Base-by-base conservation (phyloP, 2,113 vertebrate genomes). In the Epinephelus moara region DNA sequence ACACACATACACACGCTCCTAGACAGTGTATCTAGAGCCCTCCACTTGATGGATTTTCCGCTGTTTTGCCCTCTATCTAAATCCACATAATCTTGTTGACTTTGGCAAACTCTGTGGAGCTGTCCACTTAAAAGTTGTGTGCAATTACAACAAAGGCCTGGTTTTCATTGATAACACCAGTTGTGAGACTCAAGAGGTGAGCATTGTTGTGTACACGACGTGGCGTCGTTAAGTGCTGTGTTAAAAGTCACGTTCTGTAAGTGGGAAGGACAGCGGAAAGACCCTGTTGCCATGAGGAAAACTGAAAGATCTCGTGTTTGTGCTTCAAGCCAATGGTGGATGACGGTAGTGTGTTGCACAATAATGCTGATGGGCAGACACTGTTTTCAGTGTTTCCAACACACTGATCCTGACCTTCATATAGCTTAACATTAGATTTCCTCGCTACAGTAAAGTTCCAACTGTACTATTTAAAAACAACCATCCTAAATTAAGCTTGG, bases 61-160 rank as follows among this genome's bases (percentile, higher is more conserved):
- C 71, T 81, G 83, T 91, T 90, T 88, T 85, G 68, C 70, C 76
- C 73, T 82, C 56, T 47, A 27, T 78, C 67, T 67, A 66, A 90
- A 85, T 77, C 78, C 50, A 21, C 63, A 3, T 92, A 90, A 92
- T 92, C 81, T 85, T 89, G 85, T 90, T 93, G 78, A 87, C 91
- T 89, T 42, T 77, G 50, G 30, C 63, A 80, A 80, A 75, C 14
- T 18, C 27, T 1, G 61, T 52, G 55, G 72, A 81, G 76, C 68
- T 40, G 73, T 82, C 77, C 88, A 88, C 84, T 92, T 78, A 40
- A 77, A 79, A 10, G 23, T 75, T 88, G 60, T 88, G 75, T 87
- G 56, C 30, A 85, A 88, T 66, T 59, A 79, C 82, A 92, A 92
- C 89, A 87, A 55, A 90, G 56, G 27, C 25, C 25, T 15, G 70